Evolutionary conservation across 2,797 vertebrate species (phyloP).

Genomic region (Clarias platycephalus): DNA sequence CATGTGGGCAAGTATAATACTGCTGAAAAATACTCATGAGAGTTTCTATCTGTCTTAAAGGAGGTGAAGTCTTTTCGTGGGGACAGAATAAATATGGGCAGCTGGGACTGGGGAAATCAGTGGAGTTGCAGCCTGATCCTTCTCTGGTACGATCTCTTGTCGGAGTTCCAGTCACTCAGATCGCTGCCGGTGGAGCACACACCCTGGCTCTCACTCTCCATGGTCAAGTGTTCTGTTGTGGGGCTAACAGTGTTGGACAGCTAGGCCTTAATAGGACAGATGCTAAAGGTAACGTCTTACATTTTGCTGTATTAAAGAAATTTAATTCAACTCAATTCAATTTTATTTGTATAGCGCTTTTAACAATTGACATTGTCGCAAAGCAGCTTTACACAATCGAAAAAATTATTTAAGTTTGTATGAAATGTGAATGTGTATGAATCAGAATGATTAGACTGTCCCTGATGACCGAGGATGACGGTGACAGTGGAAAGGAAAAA

Average conservation of each 20-base stretch:
- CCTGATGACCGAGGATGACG: no score
- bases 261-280: conserved; percentile 79
- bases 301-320: not conserved
- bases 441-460: no score
- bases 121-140: conserved; percentile 45
- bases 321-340: no score
- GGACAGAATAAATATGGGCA: conserved; percentile 79
- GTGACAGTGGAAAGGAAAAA: no score
- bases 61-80: conserved; percentile 81
- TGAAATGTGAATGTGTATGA: no score
- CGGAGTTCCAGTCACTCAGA: conserved; percentile 79
- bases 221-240: conserved; percentile 85
- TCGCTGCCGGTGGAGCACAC: conserved; percentile 80
- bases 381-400: no score
- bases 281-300: conserved; percentile 64
- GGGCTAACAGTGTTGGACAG: conserved; percentile 82
- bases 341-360: no score
- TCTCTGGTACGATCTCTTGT: conserved; percentile 69
- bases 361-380: no score
- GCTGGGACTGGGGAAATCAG: conserved; percentile 74
- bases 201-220: conserved; percentile 81
- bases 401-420: no score
- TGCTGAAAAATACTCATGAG: not conserved
- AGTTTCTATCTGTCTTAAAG: conserved; percentile 57
- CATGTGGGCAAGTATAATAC: not conserved